These are phyloP conservation scores for Colletes collaris DNA, from an alignment of 2,888 invertebrate species.

Conservation along the genomic window DNA sequence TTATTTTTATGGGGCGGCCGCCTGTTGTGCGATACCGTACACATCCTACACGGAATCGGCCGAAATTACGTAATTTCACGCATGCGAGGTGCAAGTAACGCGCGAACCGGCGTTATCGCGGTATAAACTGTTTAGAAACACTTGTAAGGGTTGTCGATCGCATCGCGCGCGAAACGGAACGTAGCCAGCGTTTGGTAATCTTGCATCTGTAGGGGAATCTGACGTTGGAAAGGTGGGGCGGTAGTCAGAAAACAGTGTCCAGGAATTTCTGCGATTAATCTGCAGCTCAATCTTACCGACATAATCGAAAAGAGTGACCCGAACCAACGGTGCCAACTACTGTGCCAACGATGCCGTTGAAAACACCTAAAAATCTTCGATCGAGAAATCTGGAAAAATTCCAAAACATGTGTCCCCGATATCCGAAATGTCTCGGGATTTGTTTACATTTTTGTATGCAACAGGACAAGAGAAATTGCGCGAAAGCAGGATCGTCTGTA, in stretches of 20 bases:
- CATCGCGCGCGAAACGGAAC: conserved; percentile 46
- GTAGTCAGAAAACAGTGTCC: neutral
- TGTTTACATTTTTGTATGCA: no score
- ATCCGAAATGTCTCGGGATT: no score
- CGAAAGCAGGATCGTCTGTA: no score
- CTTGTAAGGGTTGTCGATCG: conserved; percentile 56
- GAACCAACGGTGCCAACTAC: no score
- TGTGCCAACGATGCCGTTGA: no score
- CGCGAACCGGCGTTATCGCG: conserved; percentile 33
- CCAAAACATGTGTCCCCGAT: no score
- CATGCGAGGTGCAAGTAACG: conserved; percentile 39
- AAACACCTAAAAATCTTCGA: no score
- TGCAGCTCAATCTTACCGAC: neutral
- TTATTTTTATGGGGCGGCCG: conserved; percentile 51
- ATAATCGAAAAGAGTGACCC: neutral
- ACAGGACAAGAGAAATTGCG: no score
- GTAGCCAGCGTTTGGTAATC: conserved; percentile 16
- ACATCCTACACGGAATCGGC: conserved; percentile 35
- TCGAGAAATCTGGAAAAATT: no score
- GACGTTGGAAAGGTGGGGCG: conserved; percentile 8
- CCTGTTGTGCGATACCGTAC: conserved; percentile 27
- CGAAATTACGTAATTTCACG: conserved; percentile 57
- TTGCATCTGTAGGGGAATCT: conserved; percentile 28
- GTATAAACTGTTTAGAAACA: conserved; percentile 55
- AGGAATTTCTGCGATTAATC: conserved; percentile 4